These are phyloP conservation scores for Lacerta bilineata DNA, from an alignment of 2,797 vertebrate species.

Conservation along the genomic window DNA sequence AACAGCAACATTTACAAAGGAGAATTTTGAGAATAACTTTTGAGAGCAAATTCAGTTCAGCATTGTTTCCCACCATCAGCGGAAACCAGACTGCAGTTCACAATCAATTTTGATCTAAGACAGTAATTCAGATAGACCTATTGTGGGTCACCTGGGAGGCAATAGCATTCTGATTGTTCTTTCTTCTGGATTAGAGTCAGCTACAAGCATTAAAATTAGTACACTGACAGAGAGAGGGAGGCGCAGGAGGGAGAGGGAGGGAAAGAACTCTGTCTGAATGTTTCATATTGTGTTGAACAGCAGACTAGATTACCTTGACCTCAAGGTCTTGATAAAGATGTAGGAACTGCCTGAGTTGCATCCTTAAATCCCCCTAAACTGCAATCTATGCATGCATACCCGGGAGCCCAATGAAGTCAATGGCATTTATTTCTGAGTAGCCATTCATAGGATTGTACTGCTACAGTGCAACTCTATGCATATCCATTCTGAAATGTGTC, in stretches of 20 bases:
- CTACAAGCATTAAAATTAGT: conserved; percentile 14
- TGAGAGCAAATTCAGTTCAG: neutral
- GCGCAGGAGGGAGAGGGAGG: neutral
- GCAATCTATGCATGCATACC: neutral
- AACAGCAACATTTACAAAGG: neutral
- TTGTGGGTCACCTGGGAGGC: conserved; percentile 4
- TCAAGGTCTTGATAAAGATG: conserved; percentile 32
- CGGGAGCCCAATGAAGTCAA: neutral
- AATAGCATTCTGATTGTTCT: conserved; percentile 35
- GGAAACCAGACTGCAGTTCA: conserved; percentile 2
- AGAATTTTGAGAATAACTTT: neutral
- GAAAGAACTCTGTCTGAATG: neutral
- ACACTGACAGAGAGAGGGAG: neutral
- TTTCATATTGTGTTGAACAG: neutral
- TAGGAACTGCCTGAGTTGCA: conserved; percentile 15
- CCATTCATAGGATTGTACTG: too few species aligned
- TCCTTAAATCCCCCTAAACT: neutral
- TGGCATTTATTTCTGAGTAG: neutral
- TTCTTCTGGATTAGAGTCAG: conserved; percentile 21
- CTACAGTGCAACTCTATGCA: too few species aligned
- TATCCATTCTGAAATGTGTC: too few species aligned
- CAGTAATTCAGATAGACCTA: conserved; percentile 7
- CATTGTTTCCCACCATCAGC: neutral
- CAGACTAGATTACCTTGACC: conserved; percentile 30
- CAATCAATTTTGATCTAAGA: conserved; percentile 5